These are phyloP conservation scores for Tyrannus savana DNA, from an alignment of 2,113 vertebrate genomes.

Conservation along the genomic window DNA sequence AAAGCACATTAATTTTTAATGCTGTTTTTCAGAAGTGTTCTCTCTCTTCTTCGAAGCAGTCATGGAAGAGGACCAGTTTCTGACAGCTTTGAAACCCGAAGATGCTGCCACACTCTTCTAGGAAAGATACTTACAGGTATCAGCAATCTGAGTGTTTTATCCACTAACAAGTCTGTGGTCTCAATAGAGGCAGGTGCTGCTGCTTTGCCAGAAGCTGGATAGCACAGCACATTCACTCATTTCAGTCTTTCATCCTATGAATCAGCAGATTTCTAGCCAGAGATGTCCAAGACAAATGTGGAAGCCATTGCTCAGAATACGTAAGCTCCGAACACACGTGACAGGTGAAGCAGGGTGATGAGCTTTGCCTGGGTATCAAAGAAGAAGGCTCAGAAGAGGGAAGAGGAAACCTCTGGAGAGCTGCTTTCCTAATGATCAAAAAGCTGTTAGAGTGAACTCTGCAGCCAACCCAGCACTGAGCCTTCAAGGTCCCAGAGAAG, in stretches of 20 bases:
- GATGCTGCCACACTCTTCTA: neutral
- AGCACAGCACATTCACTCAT: neutral
- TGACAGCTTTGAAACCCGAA: conserved; percentile 13
- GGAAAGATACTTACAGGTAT: neutral
- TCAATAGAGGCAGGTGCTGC: neutral
- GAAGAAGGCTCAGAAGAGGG: neutral
- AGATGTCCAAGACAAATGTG: neutral
- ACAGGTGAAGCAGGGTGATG: neutral
- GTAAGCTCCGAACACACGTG: neutral
- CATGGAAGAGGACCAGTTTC: neutral
- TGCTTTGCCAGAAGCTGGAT: neutral
- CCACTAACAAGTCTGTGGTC: neutral
- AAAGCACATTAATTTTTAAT: conserved; percentile 58
- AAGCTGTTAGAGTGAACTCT: neutral
- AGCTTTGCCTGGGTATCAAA: neutral
- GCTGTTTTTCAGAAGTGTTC: conserved; percentile 31
- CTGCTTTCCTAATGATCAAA: neutral
- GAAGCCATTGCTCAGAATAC: neutral
- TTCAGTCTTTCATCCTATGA: neutral
- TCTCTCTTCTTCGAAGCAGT: neutral
- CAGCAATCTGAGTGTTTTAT: neutral
- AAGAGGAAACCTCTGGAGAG: neutral
- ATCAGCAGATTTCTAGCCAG: neutral
- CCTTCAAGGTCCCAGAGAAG: neutral
- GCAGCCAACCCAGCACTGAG: neutral